Base-by-base conservation (phyloP, 2,888 invertebrate genomes). In the Arctia plantaginis region DNA sequence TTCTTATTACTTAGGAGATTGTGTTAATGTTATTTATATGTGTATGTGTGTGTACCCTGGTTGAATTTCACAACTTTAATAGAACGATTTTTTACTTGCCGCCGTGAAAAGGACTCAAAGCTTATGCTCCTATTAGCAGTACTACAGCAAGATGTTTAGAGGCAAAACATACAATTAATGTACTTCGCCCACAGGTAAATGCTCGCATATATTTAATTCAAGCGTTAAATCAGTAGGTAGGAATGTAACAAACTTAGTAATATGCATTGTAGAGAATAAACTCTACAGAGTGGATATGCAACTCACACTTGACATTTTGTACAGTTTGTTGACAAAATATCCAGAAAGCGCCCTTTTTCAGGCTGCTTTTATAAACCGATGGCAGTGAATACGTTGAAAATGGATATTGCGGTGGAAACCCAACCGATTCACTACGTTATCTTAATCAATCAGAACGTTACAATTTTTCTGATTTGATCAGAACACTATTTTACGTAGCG, bases 1-100 rank as follows among this genome's bases (percentile, higher is more conserved):
- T n/a, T n/a, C n/a, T n/a, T n/a, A n/a, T n/a, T n/a, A n/a, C n/a
- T n/a, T n/a, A n/a, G n/a, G n/a, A n/a, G n/a, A n/a, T n/a, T n/a
- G n/a, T n/a, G n/a, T n/a, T n/a, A n/a, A n/a, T n/a, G n/a, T n/a
- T n/a, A n/a, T n/a, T n/a, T n/a, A n/a, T n/a, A n/a, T n/a, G n/a
- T n/a, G n/a, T n/a, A n/a, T n/a, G n/a, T n/a, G n/a, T n/a, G n/a
- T n/a, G 87, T 88, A 88, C 85, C 87, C 83, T 80, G 84, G 86
- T 84, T 88, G 85, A 88, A 90, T 90, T 88, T 87, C 87, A 84
- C 88, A 90, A 91, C 89, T 90, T 90, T 89, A 86, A 86, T 82
- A 75, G 85, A 85, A 80, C 80, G 83, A 88, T 90, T 88, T 90
- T 90, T 90, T 90, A 88, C 89, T 89, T 87, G 88, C 86, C 85